Percentiles rank a stretch among this genome's conserved stretches.
Conservation (phyloP, 2,113 vertebrate genomes). For the Notothenia coriiceps region DNA sequence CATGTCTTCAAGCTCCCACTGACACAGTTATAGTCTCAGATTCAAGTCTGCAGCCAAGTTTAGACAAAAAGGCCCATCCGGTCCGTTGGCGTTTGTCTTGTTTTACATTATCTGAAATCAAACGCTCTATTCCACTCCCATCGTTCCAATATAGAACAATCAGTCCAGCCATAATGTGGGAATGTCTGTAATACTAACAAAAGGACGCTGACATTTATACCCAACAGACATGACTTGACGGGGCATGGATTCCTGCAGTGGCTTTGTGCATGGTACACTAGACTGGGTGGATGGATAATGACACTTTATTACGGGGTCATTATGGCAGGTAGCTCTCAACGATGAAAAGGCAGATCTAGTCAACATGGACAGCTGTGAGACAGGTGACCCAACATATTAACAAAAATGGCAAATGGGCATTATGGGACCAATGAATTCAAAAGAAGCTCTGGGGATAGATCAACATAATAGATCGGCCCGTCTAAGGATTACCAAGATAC, state of each 20-base stretch:
- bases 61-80: conserved; percentile 78
- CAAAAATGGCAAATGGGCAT: conserved; percentile 79
- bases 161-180: conserved; percentile 78
- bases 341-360: conserved; percentile 78
- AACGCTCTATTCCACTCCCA: conserved; percentile 83
- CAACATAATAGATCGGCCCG: conserved; percentile 61
- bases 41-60: conserved; percentile 76
- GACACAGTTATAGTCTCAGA: conserved; percentile 74
- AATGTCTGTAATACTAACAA: conserved; percentile 83
- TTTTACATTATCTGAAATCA: conserved; percentile 87
- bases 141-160: conserved; percentile 79
- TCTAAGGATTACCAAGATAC: conserved; percentile 61
- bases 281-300: conserved; percentile 79
- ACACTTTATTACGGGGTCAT: conserved; percentile 81
- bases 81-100: conserved; percentile 79
- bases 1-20: conserved; percentile 60
- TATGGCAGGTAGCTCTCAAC: conserved; percentile 79
- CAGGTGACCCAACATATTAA: conserved; percentile 78
- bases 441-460: conserved; percentile 70
- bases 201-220: conserved; percentile 86
- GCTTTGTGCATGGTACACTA: conserved; percentile 77
- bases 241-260: conserved; percentile 76
- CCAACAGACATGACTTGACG: conserved; percentile 80
- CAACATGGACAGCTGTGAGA: conserved; percentile 77
- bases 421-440: conserved; percentile 78